Base-by-base conservation (phyloP, 1,140 invertebrate species). In the Lycorma delicatula region DNA sequence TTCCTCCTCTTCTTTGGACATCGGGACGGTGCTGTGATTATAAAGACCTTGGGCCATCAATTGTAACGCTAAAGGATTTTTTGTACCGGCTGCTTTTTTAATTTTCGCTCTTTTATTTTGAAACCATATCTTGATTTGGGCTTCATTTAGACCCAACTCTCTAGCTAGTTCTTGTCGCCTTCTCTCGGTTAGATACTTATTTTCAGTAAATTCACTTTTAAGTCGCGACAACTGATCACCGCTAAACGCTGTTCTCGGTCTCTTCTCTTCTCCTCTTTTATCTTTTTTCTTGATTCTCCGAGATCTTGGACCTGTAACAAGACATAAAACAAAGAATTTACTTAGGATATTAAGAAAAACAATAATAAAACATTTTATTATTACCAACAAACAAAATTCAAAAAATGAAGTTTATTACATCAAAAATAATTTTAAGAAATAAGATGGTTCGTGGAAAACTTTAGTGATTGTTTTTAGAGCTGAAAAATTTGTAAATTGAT, bases 81-180 rank as follows among this genome's bases (percentile, higher is more conserved):
- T 86, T 62, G 88, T 83, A 0, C 93, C 93, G 7, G 81, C 85
- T 0, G 91, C 83, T 72, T 98, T 98, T 79, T 98, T 98, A 70
- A 98, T 92, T 76, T 99, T 99, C 46, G 96, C 96, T 36, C 96
- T 76, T 72, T 98, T 98, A 75, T 98, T 98, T 75, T 99, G 94
- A 73, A 98, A 97, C 89, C 89, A 93, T 69, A 98, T 98, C 77
- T 99, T 99, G 70, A 99, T 98, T 74, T 99, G 96, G 0, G 92
- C 92, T 71, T 99, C 97, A 68, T 97, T 97, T 11, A 99, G 76
- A 11, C 88, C 88, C 25, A 99, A 76, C 67, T 98, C 93, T 12
- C 85, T 77, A 4, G 95, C 93, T 52, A 99, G 78, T 59, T 91
- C 85, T 72, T 96, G 92, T 60, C 97, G 79, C 66, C 96, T 76